These are phyloP conservation scores for Notarius quadriscutis DNA, from an alignment of 2,113 vertebrate species.

Conservation along the genomic window DNA sequence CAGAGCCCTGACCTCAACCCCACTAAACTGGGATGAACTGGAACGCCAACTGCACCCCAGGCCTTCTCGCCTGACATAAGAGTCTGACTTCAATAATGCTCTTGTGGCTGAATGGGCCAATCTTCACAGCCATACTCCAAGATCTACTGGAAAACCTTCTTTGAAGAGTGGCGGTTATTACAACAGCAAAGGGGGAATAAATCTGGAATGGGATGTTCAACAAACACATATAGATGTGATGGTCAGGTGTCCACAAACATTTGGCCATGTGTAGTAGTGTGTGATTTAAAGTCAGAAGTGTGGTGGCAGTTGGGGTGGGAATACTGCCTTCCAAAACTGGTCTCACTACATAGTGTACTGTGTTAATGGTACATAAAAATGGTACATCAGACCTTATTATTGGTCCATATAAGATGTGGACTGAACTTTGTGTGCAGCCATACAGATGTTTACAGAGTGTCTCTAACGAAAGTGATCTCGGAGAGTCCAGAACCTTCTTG, in stretches of 20 bases:
- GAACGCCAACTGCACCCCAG: neutral
- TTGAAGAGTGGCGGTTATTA: too few relatives aligned
- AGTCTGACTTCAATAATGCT: neutral
- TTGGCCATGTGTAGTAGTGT: neutral
- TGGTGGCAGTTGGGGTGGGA: neutral
- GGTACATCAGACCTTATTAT: conserved; percentile 16
- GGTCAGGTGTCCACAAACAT: neutral
- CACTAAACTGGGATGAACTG: neutral
- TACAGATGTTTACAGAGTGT: conserved; percentile 38
- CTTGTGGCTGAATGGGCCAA: neutral
- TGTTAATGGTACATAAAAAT: neutral
- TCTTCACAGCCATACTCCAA: neutral
- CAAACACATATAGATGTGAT: neutral
- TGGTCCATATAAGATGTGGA: conserved; percentile 27
- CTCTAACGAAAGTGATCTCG: conserved; percentile 38
- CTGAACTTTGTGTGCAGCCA: conserved; percentile 31
- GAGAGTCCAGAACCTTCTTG: conserved; percentile 34
- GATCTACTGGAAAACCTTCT: neutral
- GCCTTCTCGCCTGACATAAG: neutral
- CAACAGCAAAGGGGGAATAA: neutral
- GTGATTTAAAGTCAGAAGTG: neutral
- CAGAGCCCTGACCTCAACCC: neutral
- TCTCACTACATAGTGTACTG: neutral
- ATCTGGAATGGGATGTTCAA: neutral
- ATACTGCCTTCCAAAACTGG: neutral